These are phyloP conservation scores for Neodiprion pinetum DNA, from an alignment of 1,140 invertebrate genomes.

Conservation along the genomic window DNA sequence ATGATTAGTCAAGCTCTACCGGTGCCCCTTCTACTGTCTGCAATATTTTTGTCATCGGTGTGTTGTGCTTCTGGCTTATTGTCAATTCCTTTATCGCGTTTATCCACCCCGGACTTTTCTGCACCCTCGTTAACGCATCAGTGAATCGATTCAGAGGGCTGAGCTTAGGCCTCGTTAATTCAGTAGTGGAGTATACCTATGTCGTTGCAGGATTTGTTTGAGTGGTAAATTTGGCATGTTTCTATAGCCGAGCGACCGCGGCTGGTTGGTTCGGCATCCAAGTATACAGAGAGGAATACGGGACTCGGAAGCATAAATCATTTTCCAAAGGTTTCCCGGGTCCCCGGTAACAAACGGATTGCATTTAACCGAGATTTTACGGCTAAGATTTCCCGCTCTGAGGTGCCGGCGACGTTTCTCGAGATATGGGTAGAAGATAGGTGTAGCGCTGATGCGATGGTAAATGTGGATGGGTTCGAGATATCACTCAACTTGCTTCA, in stretches of 20 bases:
- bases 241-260: not conserved
- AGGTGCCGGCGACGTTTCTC: not conserved
- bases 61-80: not conserved
- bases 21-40: not conserved
- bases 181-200: not conserved
- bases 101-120: not conserved
- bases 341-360: not conserved
- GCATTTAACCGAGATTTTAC: constrained; percentile 1
- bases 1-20: not conserved
- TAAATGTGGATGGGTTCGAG: not conserved
- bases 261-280: too few relatives aligned
- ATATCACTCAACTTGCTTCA: constrained; percentile 7
- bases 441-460: too few relatives aligned
- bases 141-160: not conserved
- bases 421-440: not conserved
- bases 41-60: not conserved
- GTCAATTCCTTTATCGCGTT: not conserved
- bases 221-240: not conserved
- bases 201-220: not conserved
- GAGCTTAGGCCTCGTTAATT: not conserved
- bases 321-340: not conserved
- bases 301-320: not conserved
- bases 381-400: not conserved
- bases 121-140: constrained; percentile 6
- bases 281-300: too few relatives aligned